A percentile compares a stretch with the other conserved stretches of the same genome.
Evolutionary conservation across 2,888 invertebrate species (phyloP).

Genomic region (Iselma pallidipennis): DNA sequence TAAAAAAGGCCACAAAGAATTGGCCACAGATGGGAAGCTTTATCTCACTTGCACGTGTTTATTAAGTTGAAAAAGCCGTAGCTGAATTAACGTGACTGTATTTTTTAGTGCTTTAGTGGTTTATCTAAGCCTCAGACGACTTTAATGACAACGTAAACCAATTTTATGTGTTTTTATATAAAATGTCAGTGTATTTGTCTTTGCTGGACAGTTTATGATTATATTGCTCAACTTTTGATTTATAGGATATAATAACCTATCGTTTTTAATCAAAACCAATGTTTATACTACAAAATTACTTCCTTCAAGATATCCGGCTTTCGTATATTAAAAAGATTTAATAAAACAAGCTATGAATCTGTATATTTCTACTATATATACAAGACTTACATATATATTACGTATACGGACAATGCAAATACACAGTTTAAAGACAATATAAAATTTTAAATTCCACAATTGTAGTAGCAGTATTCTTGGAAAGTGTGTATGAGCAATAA

Average conservation of each 20-base stretch:
- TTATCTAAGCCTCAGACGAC: slow-evolving; percentile 38
- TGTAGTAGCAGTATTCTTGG: not conserved
- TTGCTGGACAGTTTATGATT: slow-evolving; percentile 35
- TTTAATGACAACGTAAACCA: slow-evolving; percentile 41
- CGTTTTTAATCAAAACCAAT: not conserved
- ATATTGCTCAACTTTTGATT: not conserved
- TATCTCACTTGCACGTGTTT: slow-evolving; percentile 33
- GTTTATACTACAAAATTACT: not conserved
- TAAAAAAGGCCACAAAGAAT: slow-evolving; percentile 7
- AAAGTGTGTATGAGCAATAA: slow-evolving; percentile 18
- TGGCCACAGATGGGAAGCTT: slow-evolving; percentile 27
- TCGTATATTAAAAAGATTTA: too few relatives aligned
- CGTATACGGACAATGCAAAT: slow-evolving; percentile 1
- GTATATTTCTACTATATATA: slow-evolving; percentile 19
- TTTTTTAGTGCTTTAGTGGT: slow-evolving; percentile 39
- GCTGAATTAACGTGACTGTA: slow-evolving; percentile 33
- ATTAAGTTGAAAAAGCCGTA: slow-evolving; percentile 37
- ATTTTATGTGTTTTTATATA: slow-evolving; percentile 41
- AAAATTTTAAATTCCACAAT: slow-evolving; percentile 7
- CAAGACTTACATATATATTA: slow-evolving; percentile 14
- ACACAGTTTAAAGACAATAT: not conserved
- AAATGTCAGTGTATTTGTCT: slow-evolving; percentile 35
- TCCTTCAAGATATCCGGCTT: not conserved
- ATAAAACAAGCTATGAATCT: not conserved
- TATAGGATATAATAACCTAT: not conserved